phyloP scores from a whole-genome alignment of 2,797 vertebrate genomes.

The Ctenochaetus hawaiiensis region DNA sequence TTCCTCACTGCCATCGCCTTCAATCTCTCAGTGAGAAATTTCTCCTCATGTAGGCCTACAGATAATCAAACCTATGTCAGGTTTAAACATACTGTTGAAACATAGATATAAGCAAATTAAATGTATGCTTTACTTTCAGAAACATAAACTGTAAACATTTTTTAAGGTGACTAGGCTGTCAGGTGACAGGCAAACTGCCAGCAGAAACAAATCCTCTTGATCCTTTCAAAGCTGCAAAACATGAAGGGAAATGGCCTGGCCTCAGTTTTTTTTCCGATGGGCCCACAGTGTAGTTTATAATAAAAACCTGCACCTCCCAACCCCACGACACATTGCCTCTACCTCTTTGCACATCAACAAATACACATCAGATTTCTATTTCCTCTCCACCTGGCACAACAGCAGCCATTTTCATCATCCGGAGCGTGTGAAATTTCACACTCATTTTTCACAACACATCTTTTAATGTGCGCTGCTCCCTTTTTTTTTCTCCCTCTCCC shows the following conservation, averaged over 20 bases:
- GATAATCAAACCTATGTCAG: too few species aligned
- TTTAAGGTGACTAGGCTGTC: not conserved
- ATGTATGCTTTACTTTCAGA: too few species aligned
- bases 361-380: constrained; percentile 65
- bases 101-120: too few species aligned
- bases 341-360: constrained; percentile 56
- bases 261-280: constrained; percentile 33
- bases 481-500: constrained; percentile 35
- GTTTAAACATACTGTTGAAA: too few species aligned
- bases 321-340: constrained; percentile 29
- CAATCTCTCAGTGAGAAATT: too few species aligned
- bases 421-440: constrained; percentile 85
- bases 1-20: too few species aligned
- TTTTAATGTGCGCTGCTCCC: constrained; percentile 82
- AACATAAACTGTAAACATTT: too few species aligned
- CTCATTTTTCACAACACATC: constrained; percentile 86
- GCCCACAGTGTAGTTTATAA: constrained; percentile 50
- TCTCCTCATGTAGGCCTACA: too few species aligned
- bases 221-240: constrained; percentile 74
- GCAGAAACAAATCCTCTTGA: constrained; percentile 79
- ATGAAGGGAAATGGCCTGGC: constrained; percentile 48
- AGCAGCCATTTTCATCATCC: constrained; percentile 81
- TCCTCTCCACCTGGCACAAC: constrained; percentile 76
- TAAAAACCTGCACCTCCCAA: constrained; percentile 43
- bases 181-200: constrained; percentile 76